Conservation (phyloP, 1,140 invertebrate species). For the Caenorhabditis brenneri region DNA sequence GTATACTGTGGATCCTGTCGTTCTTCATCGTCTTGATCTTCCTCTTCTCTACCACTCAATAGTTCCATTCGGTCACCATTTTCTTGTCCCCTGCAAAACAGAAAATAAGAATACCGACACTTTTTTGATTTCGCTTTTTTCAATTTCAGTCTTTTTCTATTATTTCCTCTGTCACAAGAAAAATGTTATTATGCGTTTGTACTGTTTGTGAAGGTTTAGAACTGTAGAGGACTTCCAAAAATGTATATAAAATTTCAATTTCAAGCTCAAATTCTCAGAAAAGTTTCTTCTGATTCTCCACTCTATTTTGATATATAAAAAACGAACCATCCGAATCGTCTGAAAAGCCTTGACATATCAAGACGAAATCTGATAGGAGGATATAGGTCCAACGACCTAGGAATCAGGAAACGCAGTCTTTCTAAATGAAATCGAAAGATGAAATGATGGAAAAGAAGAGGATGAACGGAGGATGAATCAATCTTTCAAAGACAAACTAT, state of each 20-base stretch:
- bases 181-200: too few relatives aligned
- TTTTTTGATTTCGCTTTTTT: neutral
- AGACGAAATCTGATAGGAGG: constrained; percentile 24
- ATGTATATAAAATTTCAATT: too few relatives aligned
- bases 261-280: neutral
- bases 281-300: neutral
- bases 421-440: neutral
- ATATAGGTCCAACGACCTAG: neutral
- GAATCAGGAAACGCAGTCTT: neutral
- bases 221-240: too few relatives aligned
- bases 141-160: too few relatives aligned
- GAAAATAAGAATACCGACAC: neutral
- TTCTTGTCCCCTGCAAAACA: constrained; percentile 36
- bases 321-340: constrained; percentile 26
- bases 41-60: constrained; percentile 1
- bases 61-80: neutral
- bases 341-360: constrained; percentile 29
- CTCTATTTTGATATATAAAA: neutral
- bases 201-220: too few relatives aligned
- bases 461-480: neutral
- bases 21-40: neutral
- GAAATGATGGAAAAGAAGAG: neutral
- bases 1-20: too few relatives aligned
- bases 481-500: neutral
- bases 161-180: too few relatives aligned